A percentile compares a stretch with the other conserved stretches of the same genome.
Evolutionary conservation across 2,888 invertebrate species (phyloP).

Genomic region (Laspeyria flexula): DNA sequence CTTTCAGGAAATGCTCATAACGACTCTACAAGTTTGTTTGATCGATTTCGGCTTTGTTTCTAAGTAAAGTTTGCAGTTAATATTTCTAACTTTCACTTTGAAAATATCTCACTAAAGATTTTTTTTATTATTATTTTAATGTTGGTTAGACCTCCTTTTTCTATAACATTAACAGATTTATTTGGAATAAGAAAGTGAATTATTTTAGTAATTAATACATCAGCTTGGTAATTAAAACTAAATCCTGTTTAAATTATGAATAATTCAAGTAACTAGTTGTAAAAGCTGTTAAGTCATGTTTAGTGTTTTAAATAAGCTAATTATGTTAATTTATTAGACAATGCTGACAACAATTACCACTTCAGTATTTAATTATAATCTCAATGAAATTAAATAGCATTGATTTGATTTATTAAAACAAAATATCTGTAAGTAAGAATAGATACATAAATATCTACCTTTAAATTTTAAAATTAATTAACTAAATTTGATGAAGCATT

Average conservation of each 20-base stretch:
- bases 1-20: conserved; percentile 9
- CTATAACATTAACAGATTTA: too few species aligned
- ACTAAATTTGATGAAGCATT: too few species aligned
- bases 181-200: background rate
- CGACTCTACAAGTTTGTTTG: background rate
- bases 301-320: background rate
- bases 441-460: too few species aligned
- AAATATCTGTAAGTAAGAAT: too few species aligned
- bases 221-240: too few species aligned
- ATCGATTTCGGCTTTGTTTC: conserved; percentile 1
- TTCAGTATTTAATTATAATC: background rate
- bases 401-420: too few species aligned
- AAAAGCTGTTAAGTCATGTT: background rate
- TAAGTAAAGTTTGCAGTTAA: background rate
- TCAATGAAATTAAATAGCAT: too few species aligned
- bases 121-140: background rate
- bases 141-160: too few species aligned
- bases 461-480: too few species aligned
- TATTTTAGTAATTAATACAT: too few species aligned
- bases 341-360: background rate
- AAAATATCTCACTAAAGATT: conserved; percentile 1
- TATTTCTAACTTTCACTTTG: conserved; percentile 1
- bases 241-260: too few species aligned
- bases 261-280: background rate
- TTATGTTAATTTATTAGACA: background rate